phyloP scores from a whole-genome alignment of 2,113 vertebrate species.

The Hydrochoerus hydrochaeris region DNA sequence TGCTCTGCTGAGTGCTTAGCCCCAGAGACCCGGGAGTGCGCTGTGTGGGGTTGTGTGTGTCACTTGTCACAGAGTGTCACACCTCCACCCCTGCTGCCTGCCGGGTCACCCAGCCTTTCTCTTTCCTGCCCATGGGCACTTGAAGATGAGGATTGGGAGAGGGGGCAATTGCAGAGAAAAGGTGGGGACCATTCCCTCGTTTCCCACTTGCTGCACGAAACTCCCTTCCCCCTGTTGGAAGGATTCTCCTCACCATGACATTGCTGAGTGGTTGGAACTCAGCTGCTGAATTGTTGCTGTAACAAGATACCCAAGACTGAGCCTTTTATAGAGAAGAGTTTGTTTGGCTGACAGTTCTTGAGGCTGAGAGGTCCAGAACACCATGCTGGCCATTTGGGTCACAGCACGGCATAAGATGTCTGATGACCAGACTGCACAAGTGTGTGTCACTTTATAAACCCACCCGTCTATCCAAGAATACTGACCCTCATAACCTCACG shows the following conservation, averaged over 20 bases:
- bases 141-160: not conserved
- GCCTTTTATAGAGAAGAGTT: not conserved
- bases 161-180: not conserved
- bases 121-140: not conserved
- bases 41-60: rapidly evolving
- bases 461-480: not conserved
- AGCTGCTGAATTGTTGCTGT: not conserved
- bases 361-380: not conserved
- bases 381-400: not conserved
- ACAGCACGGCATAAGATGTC: not conserved
- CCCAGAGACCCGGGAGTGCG: not conserved
- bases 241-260: not conserved
- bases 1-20: not conserved
- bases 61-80: not conserved
- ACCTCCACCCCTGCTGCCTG: not conserved
- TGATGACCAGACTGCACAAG: not conserved
- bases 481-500: not conserved
- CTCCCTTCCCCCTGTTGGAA: not conserved
- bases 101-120: not conserved
- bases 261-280: not conserved
- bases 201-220: rapidly evolving
- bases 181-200: too few species aligned
- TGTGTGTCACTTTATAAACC: not conserved
- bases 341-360: not conserved
- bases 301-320: not conserved